Evolutionary conservation across 2,888 invertebrate species (phyloP), one percentile per base, ranked within the genome.

Genomic region (Geotrupes spiniger): DNA sequence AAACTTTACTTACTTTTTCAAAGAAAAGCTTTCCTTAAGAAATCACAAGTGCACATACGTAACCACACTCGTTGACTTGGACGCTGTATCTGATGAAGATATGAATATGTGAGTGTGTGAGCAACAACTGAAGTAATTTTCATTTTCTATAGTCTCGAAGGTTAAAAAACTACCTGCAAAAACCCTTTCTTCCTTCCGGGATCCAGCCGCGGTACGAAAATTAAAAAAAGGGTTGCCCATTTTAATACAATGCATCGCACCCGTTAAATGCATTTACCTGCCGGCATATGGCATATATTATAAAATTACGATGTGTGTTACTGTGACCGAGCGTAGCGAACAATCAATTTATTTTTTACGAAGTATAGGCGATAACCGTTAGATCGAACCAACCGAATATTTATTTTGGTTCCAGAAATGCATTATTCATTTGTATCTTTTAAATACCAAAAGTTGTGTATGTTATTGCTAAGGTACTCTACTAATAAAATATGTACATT

Each of bases 171-270:
- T 73, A 73, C 72, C 73, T 73, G 72, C 71, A 66, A 50, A n/a
- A 62, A 60, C 60, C 67, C 66, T 66, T 69, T 66, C 69, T 71
- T 71, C 70, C 70, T 71, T 71, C 71, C 71, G 71, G 71, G 63
- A 64, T 63, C 63, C 56, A 58, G 56, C 52, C 54, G 55, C 55
- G 63, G 58, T 54, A 59, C 59, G 21, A 59, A 57, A 57, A 60
- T 60, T 49, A 61, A 62, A 62, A 65, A 62, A 70, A 69, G 69
- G 69, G 69, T 69, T 69, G 63, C 60, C 60, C 56, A 63, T 66
- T 65, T 67, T 67, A 67, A 64, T 64, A 65, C 62, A 64, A 66
- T 65, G 57, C 41, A 41, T 4, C 14, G 33, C 15, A 40, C 42
- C 49, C 49, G 42, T 49, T 46, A 39, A 27, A 33, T 42, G 37